phyloP scores from a whole-genome alignment of 2,888 invertebrate genomes.

The Onthophagus sagittarius region DNA sequence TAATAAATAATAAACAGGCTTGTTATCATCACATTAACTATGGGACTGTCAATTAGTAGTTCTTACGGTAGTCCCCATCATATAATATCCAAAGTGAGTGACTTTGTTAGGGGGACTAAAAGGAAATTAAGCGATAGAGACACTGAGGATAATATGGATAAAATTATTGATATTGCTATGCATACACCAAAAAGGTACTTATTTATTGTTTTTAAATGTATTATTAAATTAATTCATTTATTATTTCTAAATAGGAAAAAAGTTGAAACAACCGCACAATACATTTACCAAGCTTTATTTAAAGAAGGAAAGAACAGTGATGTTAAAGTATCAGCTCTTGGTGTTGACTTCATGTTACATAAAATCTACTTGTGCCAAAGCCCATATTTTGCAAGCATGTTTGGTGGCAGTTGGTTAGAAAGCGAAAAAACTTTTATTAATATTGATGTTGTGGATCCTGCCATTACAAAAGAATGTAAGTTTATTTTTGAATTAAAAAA shows the following conservation, averaged over 20 bases:
- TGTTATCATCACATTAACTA: slow-evolving; percentile 28
- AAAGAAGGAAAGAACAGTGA: slow-evolving; percentile 73
- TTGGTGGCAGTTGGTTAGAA: slow-evolving; percentile 75
- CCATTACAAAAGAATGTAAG: slow-evolving; percentile 65
- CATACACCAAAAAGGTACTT: slow-evolving; percentile 63
- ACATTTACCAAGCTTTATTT: slow-evolving; percentile 74
- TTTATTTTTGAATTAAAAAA: slow-evolving; percentile 18
- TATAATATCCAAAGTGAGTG: slow-evolving; percentile 47
- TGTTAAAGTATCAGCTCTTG: slow-evolving; percentile 66
- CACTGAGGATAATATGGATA: slow-evolving; percentile 50
- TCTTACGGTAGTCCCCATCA: slow-evolving; percentile 41
- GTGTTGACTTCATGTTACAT: slow-evolving; percentile 70
- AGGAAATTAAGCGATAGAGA: slow-evolving; percentile 56
- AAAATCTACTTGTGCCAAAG: slow-evolving; percentile 78
- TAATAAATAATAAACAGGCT: not conserved
- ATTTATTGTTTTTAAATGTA: not conserved
- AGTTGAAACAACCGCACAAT: slow-evolving; percentile 68
- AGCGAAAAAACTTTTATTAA: slow-evolving; percentile 60
- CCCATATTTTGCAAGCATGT: slow-evolving; percentile 77
- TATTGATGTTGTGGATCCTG: slow-evolving; percentile 68
- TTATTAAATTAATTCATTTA: slow-evolving; percentile 2
- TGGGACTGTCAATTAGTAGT: slow-evolving; percentile 50
- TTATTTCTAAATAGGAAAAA: slow-evolving; percentile 53
- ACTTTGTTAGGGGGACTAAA: slow-evolving; percentile 51
- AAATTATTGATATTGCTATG: slow-evolving; percentile 54